Percentiles rank a stretch among this genome's conserved stretches.
phyloP scores from a whole-genome alignment of 2,888 invertebrate genomes.

The Isoperla grammatica region DNA sequence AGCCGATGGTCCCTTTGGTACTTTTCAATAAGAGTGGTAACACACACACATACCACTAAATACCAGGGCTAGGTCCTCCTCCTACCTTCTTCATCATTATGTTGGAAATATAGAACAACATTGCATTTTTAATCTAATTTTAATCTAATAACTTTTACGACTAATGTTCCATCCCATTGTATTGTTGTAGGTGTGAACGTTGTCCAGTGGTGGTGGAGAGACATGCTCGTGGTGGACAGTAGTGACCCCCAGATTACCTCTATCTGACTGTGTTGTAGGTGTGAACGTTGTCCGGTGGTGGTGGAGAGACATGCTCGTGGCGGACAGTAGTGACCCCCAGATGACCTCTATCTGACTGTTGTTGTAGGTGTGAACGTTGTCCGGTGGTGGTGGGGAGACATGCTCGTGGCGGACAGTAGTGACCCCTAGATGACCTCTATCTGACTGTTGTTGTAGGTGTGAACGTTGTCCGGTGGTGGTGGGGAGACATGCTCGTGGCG shows the following conservation, averaged over 20 bases:
- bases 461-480: constrained; percentile 65
- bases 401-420: constrained; percentile 56
- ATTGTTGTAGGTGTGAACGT: constrained; percentile 43
- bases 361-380: constrained; percentile 49
- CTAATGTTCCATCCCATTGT: no score
- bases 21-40: no score
- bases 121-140: no score
- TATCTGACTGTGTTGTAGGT: no score
- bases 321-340: constrained; percentile 53
- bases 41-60: no score
- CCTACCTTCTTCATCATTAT: no score
- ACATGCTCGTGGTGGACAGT: constrained; percentile 57
- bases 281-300: constrained; percentile 63
- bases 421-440: constrained; percentile 45
- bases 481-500: constrained; percentile 56
- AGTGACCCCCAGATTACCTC: constrained; percentile 44
- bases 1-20: no score
- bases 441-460: no score
- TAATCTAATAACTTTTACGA: no score
- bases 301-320: constrained; percentile 57
- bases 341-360: no score
- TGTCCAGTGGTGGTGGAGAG: constrained; percentile 67
- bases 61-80: no score
- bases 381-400: constrained; percentile 64
- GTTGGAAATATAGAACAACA: no score